Base-by-base conservation (phyloP, 2,888 invertebrate species). In the Macaria liturata region DNA sequence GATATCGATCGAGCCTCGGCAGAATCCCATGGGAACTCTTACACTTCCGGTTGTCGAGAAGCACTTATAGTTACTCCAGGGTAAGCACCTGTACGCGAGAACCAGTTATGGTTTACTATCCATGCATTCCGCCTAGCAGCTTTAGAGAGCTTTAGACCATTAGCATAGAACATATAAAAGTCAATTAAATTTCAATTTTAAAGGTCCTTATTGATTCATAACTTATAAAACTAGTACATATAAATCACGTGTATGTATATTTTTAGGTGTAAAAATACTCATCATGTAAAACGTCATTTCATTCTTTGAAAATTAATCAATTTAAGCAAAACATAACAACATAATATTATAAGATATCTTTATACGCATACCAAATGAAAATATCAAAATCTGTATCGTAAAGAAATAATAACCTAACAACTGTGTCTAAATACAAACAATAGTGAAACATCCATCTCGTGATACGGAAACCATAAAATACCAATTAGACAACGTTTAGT, bases 401-500 rank as follows among this genome's bases (percentile, higher is more conserved):
- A 56, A 59, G 47, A 51, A 48, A 67, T 68, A 50, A 59, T 61
- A 69, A 58, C 63, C 57, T 76, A 71, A 76, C 72, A 76, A 74
- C 78, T 75, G 71, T 75, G 73, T 71, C 76, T 69, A 77, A 77
- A 68, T 71, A 62, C 69, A 70, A 75, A 81, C 75, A 80, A 81
- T 75, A 70, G 71, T 64, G 66, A 66, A 68, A 71, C 71, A 71
- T 68, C 68, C 51, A 51, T 71, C 66, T 59, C 55, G 56, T 61
- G 59, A 66, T 48, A 59, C 64, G 61, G 66, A 64, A 63, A 76
- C 72, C 77, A 79, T 87, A 86, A 86, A 88, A 84, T 66, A 70
- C 78, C 83, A 84, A 86, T 87, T 82, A 86, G 78, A 77, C 78
- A 74, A 75, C 76, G 74, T 80, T 80, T 77, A 79, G 71, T 68